phyloP scores from a whole-genome alignment of 2,888 invertebrate species.

The Meteorus colon region DNA sequence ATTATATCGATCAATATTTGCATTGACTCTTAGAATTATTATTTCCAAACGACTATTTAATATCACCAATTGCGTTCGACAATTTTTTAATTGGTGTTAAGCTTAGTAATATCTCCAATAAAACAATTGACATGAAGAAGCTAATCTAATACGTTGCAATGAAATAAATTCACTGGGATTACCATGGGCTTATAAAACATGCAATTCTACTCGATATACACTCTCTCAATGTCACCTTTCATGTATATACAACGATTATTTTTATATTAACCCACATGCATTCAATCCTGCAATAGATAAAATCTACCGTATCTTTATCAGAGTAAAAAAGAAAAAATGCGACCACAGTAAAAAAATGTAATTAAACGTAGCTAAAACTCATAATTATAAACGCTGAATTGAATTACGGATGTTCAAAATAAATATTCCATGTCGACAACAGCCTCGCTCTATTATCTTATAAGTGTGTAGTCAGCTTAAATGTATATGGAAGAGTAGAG shows the following conservation, averaged over 20 bases:
- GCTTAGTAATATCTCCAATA: neutral
- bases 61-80: neutral
- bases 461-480: conserved; percentile 13
- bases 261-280: neutral
- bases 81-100: conserved; percentile 2
- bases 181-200: neutral
- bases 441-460: conserved; percentile 6
- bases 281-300: neutral
- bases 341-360: neutral
- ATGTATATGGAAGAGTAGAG: conserved; percentile 2
- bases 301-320: neutral
- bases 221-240: neutral
- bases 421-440: conserved; percentile 2
- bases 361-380: neutral
- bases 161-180: neutral
- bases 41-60: neutral
- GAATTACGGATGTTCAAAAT: neutral
- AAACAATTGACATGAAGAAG: conserved; percentile 11
- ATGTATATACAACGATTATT: neutral
- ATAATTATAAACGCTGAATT: neutral
- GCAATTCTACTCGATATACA: conserved; percentile 1
- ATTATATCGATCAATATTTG: no score
- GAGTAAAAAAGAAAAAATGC: neutral
- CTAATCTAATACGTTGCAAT: neutral
- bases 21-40: neutral